Base-by-base conservation (phyloP, 2,888 invertebrate species). In the Drosophila barbarae region DNA sequence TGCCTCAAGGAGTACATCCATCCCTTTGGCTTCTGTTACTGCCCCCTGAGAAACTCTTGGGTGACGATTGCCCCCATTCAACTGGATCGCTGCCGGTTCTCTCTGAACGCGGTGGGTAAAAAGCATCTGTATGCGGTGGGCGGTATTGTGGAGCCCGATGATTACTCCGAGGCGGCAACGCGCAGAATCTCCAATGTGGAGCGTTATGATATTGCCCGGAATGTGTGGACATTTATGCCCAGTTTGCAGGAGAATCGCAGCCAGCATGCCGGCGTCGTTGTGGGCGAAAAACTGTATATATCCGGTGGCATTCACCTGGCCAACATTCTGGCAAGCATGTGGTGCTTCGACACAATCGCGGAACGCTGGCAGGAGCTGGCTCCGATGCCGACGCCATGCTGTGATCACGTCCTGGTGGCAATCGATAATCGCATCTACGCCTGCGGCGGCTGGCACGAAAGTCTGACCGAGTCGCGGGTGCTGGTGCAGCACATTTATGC, bases 21-120 rank as follows among this genome's bases (percentile, higher is more conserved):
- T 89, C 93, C 93, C 0, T 94, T 93, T 86, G 94, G 94, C 0
- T 94, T 94, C 85, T 91, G 92, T 6, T 93, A 92, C 76, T 91
- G 91, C 74, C 93, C 94, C 0, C 88, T 91, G 28, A 90, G 90
- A 28, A 91, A 93, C 77, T 91, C 91, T 69, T 94, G 94, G 94
- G 90, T 91, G 7, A 93, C 93, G 6, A 93, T 94, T 81, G 91
- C 93, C 4, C 92, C 93, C 12, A 92, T 93, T 91, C 91, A 92
- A 73, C 89, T 91, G 49, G 93, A 93, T 83, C 89, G 93, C 34
- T 93, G 93, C 75, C 90, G 93, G 7, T 93, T 93, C 86, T 92
- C 93, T 1, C 86, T 93, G 50, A 93, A 92, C 78, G 92, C 92
- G 1, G 90, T 93, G 36, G 88, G 87, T 26, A 81, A 72, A 5